These are phyloP conservation scores for Hydra vulgaris DNA, from an alignment of 30 jellyfish, hydroid and myxozoan genomes.

Conservation along the genomic window DNA sequence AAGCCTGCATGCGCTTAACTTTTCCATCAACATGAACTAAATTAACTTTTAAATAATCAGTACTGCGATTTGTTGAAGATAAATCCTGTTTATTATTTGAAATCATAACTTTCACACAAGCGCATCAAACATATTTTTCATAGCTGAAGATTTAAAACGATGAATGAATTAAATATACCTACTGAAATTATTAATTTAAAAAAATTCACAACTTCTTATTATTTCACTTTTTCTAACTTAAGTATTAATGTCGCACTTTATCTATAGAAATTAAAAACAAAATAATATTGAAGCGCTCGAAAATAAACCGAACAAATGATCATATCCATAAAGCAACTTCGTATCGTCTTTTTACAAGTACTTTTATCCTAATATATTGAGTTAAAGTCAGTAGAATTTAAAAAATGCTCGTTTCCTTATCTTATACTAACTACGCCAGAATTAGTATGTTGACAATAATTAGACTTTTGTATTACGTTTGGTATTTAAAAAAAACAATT, in stretches of 20 bases:
- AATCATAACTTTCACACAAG: not conserved
- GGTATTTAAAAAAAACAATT: too few relatives aligned
- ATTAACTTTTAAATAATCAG: not conserved
- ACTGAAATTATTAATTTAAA: not conserved
- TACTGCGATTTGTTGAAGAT: not conserved
- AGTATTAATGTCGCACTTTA: not conserved
- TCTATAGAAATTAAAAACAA: too few relatives aligned
- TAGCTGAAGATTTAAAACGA: not conserved
- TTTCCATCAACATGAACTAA: slow-evolving; percentile 30
- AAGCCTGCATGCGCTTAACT: slow-evolving; percentile 36
- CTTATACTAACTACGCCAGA: too few relatives aligned
- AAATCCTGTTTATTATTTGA: not conserved
- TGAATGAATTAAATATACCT: not conserved
- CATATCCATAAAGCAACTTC: not conserved
- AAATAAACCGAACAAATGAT: not conserved
- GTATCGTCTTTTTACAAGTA: not conserved
- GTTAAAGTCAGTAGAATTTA: not conserved
- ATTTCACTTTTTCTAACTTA: not conserved
- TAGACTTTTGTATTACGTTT: too few relatives aligned
- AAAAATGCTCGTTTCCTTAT: too few relatives aligned
- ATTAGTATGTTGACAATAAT: too few relatives aligned
- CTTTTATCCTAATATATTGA: not conserved
- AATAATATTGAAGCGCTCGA: not conserved
- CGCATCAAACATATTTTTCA: not conserved
- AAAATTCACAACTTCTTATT: not conserved